Conservation (phyloP, 2,797 vertebrate species). For the Hozukius guyotensis region DNA sequence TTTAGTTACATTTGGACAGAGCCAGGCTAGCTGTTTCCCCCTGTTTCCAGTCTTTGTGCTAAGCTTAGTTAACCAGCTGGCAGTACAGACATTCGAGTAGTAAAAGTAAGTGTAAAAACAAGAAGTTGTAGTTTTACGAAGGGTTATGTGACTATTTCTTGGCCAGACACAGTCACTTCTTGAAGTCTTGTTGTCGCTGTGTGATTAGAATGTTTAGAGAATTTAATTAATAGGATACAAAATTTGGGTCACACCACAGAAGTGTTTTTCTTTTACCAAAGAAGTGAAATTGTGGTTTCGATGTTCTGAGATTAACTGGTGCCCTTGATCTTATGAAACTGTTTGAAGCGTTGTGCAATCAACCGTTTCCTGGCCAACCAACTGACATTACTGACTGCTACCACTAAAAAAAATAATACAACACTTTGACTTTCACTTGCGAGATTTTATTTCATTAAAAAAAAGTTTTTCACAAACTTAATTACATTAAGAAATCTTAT, state of each 20-base stretch:
- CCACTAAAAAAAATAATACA: neutral
- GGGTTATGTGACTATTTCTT: no score
- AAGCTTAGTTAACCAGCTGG: no score
- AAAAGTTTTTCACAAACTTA: conserved; percentile 20
- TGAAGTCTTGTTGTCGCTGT: neutral
- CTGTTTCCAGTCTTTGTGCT: no score
- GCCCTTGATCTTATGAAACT: neutral
- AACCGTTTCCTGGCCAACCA: neutral
- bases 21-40: neutral
- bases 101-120: neutral
- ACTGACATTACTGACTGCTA: neutral
- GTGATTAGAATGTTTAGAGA: neutral
- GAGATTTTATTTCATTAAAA: conserved; percentile 47
- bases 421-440: neutral
- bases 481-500: conserved; percentile 29
- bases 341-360: neutral
- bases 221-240: neutral
- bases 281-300: neutral
- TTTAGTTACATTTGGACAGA: neutral
- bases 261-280: neutral
- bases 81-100: no score
- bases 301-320: neutral
- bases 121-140: no score
- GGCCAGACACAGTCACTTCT: no score
- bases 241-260: no score